A percentile compares a stretch with the other conserved stretches of the same genome.
phyloP scores from a whole-genome alignment of 2,888 invertebrate species.

The Monoplex corrugatus region DNA sequence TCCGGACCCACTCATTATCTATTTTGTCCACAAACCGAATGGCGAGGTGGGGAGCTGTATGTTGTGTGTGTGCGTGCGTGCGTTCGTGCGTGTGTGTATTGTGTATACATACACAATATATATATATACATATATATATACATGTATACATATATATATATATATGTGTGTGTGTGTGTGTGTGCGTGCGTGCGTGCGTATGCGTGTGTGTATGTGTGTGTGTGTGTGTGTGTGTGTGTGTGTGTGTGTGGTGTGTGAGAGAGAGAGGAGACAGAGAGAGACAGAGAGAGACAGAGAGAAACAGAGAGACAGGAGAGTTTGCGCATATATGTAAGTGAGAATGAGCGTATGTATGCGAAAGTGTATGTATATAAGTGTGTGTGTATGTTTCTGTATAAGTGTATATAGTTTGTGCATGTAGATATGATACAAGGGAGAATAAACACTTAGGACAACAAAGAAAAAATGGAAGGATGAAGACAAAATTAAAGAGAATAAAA shows the following conservation, averaged over 20 bases:
- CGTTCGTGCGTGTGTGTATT: not conserved
- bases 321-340: no score
- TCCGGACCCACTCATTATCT: no score
- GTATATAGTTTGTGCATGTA: no score
- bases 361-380: no score
- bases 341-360: no score
- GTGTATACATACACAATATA: not conserved
- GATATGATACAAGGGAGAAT: not conserved
- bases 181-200: not conserved
- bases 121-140: not conserved
- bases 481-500: not conserved
- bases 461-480: not conserved
- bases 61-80: constrained; percentile 10
- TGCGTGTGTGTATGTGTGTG: not conserved
- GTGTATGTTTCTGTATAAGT: no score
- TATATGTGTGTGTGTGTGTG: not conserved
- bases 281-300: not conserved
- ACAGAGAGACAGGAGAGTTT: not conserved
- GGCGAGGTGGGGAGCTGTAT: no score
- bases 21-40: no score
- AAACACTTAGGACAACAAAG: not conserved
- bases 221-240: not conserved
- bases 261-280: not conserved
- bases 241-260: not conserved
- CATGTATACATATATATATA: not conserved